Evolutionary conservation across 2,113 vertebrate genomes (phyloP).

Genomic region (Lichenostomus cassidix): DNA sequence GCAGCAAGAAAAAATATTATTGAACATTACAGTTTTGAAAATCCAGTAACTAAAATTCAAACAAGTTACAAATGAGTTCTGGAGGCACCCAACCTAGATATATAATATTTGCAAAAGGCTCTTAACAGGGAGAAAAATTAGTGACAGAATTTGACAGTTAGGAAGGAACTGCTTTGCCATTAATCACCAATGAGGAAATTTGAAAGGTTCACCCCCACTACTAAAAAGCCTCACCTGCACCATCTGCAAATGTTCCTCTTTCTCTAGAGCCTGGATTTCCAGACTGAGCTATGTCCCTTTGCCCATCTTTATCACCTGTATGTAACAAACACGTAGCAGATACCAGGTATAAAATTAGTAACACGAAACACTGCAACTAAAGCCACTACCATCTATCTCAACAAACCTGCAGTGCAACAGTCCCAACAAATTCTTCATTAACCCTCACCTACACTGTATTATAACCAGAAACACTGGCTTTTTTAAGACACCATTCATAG

Average conservation of each 20-base stretch:
- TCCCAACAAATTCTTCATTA: neutral
- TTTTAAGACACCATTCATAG: neutral
- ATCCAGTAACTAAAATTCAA: neutral
- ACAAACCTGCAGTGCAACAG: neutral
- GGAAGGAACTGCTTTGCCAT: neutral
- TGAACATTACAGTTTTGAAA: neutral
- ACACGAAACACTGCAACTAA: neutral
- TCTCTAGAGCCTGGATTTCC: neutral
- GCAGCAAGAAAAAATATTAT: neutral
- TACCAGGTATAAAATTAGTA: accelerated
- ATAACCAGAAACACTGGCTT: neutral
- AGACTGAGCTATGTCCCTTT: neutral
- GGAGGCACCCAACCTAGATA: neutral
- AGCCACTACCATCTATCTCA: neutral
- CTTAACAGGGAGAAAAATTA: neutral
- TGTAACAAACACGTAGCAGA: neutral
- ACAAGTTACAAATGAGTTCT: neutral
- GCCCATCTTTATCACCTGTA: slow-evolving; percentile 32
- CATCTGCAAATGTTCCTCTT: neutral
- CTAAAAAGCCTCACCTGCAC: slow-evolving; percentile 33
- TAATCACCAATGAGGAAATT: neutral
- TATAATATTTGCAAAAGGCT: neutral
- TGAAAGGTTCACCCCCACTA: accelerated
- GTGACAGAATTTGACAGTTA: neutral
- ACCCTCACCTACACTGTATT: neutral